Evolutionary conservation across 2,888 invertebrate species (phyloP), one percentile per base, ranked within the genome.

Genomic region (Morpho helenor): DNA sequence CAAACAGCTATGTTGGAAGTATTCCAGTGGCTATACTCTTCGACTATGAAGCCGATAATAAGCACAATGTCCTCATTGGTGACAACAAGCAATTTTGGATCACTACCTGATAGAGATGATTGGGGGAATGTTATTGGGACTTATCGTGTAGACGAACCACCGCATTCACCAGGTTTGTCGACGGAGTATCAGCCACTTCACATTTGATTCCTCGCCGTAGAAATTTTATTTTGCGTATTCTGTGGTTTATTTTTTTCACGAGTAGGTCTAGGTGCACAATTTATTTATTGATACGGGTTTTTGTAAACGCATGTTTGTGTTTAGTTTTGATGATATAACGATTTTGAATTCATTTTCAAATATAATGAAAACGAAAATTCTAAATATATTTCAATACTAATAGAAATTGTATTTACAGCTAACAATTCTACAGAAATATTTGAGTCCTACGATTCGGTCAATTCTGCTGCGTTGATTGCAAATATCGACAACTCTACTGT

Each of bases 381-480:
- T 7, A 43, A 43, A 16, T 49, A 51, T 41, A 10, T 40, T n/a
- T 44, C 5, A 3, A 31, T 31, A 31, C 31, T 31, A 31, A 31
- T 31, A 31, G 31, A 3, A 31, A 31, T 59, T 66, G 49, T 70
- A 53, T 69, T 87, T 87, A 66, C 82, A 90, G 90, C 74, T 49
- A 80, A 80, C 63, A 86, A 87, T 65, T 77, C 81, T 8, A 80
- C 90, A 22, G 89, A 89, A 71, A 77, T 91, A 58, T 86, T 92
- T 63, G 93, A 93, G 73, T 93, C 91, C 22, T 88, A 93, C 66
- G 93, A 93, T 69, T 89, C 77, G 60, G 78, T 93, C 57, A 93
- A 91, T 70, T 93, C 93, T 46, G 92, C 93, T 62, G 92, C 93
- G 10, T 74, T 93, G 67, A 89, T 91, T 63, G 91, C 92, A 56